Base-by-base conservation (phyloP, 30 jellyfish, hydroid and myxozoan species). In the Cassiopea andromeda region DNA sequence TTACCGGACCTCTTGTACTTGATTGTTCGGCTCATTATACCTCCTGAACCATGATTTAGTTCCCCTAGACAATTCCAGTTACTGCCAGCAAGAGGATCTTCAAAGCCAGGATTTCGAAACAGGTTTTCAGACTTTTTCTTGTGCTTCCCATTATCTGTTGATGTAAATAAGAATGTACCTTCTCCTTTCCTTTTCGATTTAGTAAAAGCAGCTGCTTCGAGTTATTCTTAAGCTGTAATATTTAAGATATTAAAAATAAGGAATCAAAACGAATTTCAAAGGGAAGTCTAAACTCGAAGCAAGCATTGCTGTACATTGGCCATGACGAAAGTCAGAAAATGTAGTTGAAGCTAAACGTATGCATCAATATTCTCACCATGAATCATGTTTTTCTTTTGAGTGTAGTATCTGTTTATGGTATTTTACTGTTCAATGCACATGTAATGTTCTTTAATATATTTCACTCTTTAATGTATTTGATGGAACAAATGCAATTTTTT, bases 31-130 rank as follows among this genome's bases (percentile, higher is more conserved):
- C 83, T 72, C 85, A 92, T 78, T 45, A 64, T 46, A 19, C 97
- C 97, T 12, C 95, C 95, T 12, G 91, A 61, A 16, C 88, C 91
- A 68, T 92, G 94, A 50, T 85, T 72, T 49, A 92, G 73, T 78
- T 92, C 97, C 44, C 97, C 97, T 15, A 74, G 91, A 46, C 97
- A 92, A 72, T 77, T 92, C 97, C 97, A 92, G 19, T 48, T 54
- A 38, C 82, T 46, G 2, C 72, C 77, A 1, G 60, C 48, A 44
- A 92, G 69, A 2, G 97, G 95, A 1, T 58, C 75, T 64, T 92
- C 97, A 75, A 92, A 92, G 18, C 87, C 81, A 44, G 95, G 93
- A 75, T 92, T 92, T n/a, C 7, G 77, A 17, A 92, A 75, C 17
- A 92, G 78, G 73, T 92, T 91, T 46, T 60, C 43, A 3, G 54